phyloP scores from a whole-genome alignment of 1,140 invertebrate species.

The Glossosoma conforme region DNA sequence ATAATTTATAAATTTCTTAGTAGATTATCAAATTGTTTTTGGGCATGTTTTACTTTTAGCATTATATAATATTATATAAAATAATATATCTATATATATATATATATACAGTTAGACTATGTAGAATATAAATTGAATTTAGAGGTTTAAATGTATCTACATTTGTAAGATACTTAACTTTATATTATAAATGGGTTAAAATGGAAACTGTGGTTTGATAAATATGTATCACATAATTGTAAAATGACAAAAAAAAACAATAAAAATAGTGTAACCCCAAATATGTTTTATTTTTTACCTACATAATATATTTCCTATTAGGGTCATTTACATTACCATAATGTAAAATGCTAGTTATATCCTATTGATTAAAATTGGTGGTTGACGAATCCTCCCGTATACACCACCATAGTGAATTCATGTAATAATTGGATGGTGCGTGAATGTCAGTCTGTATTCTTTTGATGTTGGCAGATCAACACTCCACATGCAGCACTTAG shows the following conservation, averaged over 20 bases:
- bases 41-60: constrained; percentile 33
- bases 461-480: no score
- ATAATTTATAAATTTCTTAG: constrained; percentile 25
- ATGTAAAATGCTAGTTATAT: no score
- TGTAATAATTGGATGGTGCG: no score
- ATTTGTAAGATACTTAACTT: constrained; percentile 33
- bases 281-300: constrained; percentile 15
- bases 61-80: constrained; percentile 22
- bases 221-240: constrained; percentile 32
- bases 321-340: no score
- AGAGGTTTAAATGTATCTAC: constrained; percentile 31
- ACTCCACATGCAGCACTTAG: no score
- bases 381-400: no score
- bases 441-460: no score
- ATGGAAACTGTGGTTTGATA: constrained; percentile 33
- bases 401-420: no score
- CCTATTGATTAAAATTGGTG: no score
- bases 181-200: constrained; percentile 32
- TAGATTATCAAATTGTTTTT: constrained; percentile 31
- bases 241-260: constrained; percentile 32
- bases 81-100: constrained; percentile 14
- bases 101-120: constrained; percentile 28
- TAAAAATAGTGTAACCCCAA: constrained; percentile 31
- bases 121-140: constrained; percentile 31
- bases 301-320: no score